Percentiles rank a stretch among this genome's conserved stretches.
Evolutionary conservation across 1,140 invertebrate genomes (phyloP).

Genomic region (Solenopsis fugax): DNA sequence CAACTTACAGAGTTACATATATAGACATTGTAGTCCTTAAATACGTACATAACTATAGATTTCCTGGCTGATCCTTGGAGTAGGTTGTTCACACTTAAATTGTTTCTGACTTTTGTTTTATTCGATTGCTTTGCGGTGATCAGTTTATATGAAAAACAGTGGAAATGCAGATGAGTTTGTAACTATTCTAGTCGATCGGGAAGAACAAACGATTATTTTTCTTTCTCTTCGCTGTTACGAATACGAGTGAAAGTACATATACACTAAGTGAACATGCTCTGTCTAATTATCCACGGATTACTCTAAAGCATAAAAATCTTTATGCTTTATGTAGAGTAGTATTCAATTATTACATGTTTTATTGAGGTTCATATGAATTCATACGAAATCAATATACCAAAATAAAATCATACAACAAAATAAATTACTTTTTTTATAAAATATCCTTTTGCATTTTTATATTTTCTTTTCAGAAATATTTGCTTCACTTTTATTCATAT

Average conservation of each 20-base stretch:
- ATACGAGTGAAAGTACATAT: slow-evolving; percentile 47
- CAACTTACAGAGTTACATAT: slow-evolving; percentile 77
- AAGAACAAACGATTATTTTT: slow-evolving; percentile 40
- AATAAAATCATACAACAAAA: neutral
- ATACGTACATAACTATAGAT: slow-evolving; percentile 65
- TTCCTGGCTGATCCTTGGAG: slow-evolving; percentile 55
- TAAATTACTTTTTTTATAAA: neutral
- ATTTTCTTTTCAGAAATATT: neutral
- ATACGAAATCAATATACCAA: neutral
- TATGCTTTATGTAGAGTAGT: neutral
- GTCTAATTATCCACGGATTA: neutral
- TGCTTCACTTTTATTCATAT: neutral
- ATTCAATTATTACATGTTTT: neutral
- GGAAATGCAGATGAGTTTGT: neutral
- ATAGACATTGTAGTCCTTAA: slow-evolving; percentile 75
- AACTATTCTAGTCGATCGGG: slow-evolving; percentile 41
- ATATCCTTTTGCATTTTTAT: slow-evolving; percentile 12
- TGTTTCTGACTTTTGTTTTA: slow-evolving; percentile 22
- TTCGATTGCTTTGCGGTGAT: slow-evolving; percentile 31
- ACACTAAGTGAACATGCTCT: slow-evolving; percentile 21
- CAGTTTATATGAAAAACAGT: slow-evolving; percentile 57
- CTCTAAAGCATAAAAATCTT: neutral
- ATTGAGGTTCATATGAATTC: neutral
- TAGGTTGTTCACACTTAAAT: slow-evolving; percentile 21
- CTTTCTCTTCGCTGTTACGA: slow-evolving; percentile 11